A percentile compares a stretch with the other conserved stretches of the same genome.
Conservation (phyloP, 2,888 invertebrate species). For the Limenitis arthemis region DNA sequence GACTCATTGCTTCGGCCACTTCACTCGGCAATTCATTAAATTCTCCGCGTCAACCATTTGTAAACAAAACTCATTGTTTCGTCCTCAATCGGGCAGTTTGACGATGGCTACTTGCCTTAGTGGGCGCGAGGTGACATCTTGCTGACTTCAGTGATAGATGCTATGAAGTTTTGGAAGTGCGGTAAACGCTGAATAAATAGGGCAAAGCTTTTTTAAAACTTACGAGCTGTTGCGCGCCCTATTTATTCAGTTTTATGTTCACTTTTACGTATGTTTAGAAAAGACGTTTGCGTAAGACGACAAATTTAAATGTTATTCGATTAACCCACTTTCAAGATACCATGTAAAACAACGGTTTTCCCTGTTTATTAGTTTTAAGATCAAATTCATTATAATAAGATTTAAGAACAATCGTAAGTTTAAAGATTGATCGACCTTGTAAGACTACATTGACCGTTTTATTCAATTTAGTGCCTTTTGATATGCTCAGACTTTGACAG, state of each 20-base stretch:
- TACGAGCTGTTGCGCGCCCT: conserved; percentile 20
- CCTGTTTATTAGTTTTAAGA: background rate
- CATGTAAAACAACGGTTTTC: background rate
- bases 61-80: conserved; percentile 72
- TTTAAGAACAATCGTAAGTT: background rate
- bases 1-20: conserved; percentile 50
- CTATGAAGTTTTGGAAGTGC: conserved; percentile 68
- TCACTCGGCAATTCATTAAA: conserved; percentile 59
- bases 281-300: background rate
- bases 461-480: background rate
- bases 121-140: conserved; percentile 47
- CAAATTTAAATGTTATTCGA: conserved; percentile 1
- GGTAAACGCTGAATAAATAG: too few relatives aligned
- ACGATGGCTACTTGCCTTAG: conserved; percentile 52
- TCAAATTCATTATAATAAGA: background rate
- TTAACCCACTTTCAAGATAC: conserved; percentile 2
- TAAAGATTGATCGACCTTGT: conserved; percentile 1
- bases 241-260: background rate
- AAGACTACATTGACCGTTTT: background rate
- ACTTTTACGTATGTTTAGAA: background rate
- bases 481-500: background rate
- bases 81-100: conserved; percentile 55
- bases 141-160: conserved; percentile 32
- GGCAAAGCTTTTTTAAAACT: conserved; percentile 11
- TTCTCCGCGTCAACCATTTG: conserved; percentile 56